These are phyloP conservation scores for Pocillopora meandrina DNA, from an alignment of 92 coral and sea anemone genomes.

Conservation along the genomic window DNA sequence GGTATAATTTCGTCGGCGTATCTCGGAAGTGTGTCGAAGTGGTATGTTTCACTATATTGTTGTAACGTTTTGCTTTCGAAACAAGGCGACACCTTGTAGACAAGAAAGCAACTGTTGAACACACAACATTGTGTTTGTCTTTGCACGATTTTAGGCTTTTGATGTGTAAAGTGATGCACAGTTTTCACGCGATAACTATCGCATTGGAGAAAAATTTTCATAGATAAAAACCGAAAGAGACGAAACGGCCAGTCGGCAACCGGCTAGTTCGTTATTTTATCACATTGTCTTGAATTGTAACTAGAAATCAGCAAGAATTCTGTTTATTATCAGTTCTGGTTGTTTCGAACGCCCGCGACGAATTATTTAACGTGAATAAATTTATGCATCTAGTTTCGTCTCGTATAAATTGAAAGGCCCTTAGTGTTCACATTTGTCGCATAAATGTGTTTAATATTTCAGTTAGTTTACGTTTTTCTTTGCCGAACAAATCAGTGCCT, in stretches of 20 bases:
- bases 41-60: neutral
- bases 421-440: constrained; percentile 7
- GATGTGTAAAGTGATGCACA: neutral
- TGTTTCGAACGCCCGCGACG: constrained; percentile 19
- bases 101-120: neutral
- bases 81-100: neutral
- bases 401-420: constrained; percentile 7
- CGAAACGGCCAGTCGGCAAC: neutral
- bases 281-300: constrained; percentile 4
- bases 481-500: constrained; percentile 2
- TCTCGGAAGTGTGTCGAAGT: neutral
- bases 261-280: neutral
- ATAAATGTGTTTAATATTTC: constrained; percentile 35
- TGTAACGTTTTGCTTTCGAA: neutral
- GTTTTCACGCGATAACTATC: constrained; percentile 30
- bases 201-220: neutral
- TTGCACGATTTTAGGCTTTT: neutral
- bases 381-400: constrained; percentile 33
- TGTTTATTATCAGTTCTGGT: neutral
- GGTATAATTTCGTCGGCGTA: constrained; percentile 3
- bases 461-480: constrained; percentile 23
- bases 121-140: neutral
- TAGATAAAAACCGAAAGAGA: constrained; percentile 1
- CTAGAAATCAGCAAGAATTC: neutral
- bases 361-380: constrained; percentile 16